Percentiles rank a stretch among this genome's conserved stretches.
These are phyloP conservation scores for Ambastaia sidthimunki DNA, from an alignment of 2,797 vertebrate species.

Conservation along the genomic window DNA sequence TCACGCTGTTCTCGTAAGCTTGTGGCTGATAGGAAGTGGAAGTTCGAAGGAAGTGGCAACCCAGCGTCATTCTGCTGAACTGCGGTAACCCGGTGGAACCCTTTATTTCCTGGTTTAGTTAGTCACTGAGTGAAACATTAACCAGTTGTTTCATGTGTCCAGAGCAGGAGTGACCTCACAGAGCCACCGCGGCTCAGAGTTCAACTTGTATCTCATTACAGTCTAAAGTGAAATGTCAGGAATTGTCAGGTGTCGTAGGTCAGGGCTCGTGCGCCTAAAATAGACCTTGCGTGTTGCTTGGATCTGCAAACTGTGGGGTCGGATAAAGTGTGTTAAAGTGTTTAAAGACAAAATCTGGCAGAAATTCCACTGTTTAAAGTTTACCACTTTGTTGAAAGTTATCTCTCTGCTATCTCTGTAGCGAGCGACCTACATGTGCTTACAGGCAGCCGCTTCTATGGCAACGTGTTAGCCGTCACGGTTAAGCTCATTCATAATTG, in stretches of 20 bases:
- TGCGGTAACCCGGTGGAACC: constrained; percentile 57
- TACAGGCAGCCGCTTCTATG: not conserved
- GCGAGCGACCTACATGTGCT: not conserved
- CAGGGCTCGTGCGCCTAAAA: constrained; percentile 49
- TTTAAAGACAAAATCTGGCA: not conserved
- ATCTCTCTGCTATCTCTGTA: not conserved
- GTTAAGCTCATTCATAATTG: not conserved
- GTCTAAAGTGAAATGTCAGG: constrained; percentile 47
- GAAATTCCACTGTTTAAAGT: constrained; percentile 3
- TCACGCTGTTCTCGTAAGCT: constrained; percentile 43
- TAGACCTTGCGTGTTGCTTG: constrained; percentile 25
- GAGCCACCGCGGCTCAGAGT: constrained; percentile 61
- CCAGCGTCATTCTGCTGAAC: constrained; percentile 42
- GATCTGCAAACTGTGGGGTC: constrained; percentile 5
- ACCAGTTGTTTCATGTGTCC: constrained; percentile 21
- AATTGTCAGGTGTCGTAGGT: constrained; percentile 45
- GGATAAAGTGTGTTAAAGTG: not conserved
- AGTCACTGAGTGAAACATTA: constrained; percentile 62
- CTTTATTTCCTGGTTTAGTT: constrained; percentile 6
- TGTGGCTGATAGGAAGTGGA: constrained; percentile 33
- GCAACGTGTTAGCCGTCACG: not conserved
- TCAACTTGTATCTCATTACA: constrained; percentile 65
- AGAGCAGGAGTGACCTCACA: constrained; percentile 50
- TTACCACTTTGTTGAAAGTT: constrained; percentile 2
- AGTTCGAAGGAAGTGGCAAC: constrained; percentile 26